These are phyloP conservation scores for Argyrosomus japonicus DNA, from an alignment of 2,113 vertebrate genomes.

Conservation along the genomic window DNA sequence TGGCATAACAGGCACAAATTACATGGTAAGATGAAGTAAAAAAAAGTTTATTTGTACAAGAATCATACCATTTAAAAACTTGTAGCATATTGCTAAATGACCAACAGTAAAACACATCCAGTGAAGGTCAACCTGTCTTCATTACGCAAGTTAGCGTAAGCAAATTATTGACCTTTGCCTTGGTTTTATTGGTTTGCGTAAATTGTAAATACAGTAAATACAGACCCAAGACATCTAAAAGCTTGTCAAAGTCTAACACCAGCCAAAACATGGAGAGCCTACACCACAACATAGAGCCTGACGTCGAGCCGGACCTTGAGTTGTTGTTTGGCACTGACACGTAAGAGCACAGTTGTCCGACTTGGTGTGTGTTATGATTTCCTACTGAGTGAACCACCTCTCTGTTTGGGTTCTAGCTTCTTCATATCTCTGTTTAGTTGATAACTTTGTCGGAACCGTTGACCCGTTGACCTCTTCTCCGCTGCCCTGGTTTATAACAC, in stretches of 20 bases:
- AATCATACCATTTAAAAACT: not conserved
- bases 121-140: not conserved
- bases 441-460: conserved; percentile 32
- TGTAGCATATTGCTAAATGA: not conserved
- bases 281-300: conserved; percentile 23
- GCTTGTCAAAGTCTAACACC: not conserved
- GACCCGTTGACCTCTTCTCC: conserved; percentile 24
- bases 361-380: not conserved
- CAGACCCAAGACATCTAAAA: not conserved
- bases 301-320: conserved; percentile 17
- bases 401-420: conserved; percentile 49
- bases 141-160: not conserved
- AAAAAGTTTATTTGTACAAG: not conserved
- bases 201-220: not conserved
- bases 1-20: no score
- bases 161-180: conserved; percentile 9
- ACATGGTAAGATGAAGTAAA: no score
- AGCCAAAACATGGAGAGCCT: conserved; percentile 24
- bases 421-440: conserved; percentile 26
- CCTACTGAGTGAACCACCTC: not conserved
- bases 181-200: not conserved
- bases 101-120: not conserved
- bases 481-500: conserved; percentile 24
- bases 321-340: conserved; percentile 29
- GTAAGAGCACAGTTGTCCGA: not conserved